These are phyloP conservation scores for Spizaetus ornatus DNA, from an alignment of 2,113 vertebrate genomes.

Conservation along the genomic window DNA sequence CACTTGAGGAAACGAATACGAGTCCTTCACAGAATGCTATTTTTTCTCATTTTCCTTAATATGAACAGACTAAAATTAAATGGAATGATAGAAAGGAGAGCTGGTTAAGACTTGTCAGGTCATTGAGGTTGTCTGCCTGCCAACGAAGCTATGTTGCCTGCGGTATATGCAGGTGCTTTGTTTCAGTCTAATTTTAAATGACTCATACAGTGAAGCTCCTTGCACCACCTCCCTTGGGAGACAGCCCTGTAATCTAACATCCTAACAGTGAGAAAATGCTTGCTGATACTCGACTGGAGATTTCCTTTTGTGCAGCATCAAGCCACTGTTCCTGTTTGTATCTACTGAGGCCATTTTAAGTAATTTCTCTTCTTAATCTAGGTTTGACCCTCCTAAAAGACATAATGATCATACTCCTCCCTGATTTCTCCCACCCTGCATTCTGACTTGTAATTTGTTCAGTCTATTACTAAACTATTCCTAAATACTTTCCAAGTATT, in stretches of 20 bases:
- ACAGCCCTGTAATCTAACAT: neutral
- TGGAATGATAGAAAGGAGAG: neutral
- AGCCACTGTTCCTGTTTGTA: neutral
- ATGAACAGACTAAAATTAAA: conserved; percentile 20
- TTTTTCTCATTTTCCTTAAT: conserved; percentile 32
- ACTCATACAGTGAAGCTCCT: neutral
- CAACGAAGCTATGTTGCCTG: neutral
- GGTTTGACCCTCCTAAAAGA: neutral
- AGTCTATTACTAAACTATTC: neutral
- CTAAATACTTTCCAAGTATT: neutral
- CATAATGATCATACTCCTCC: neutral
- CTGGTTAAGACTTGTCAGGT: conserved; percentile 31
- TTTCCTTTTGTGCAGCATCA: neutral
- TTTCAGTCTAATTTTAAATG: conserved; percentile 48
- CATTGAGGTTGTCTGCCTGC: conserved; percentile 20
- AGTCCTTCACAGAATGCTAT: neutral
- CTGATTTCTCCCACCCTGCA: neutral
- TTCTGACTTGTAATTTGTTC: neutral
- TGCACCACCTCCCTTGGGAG: conserved; percentile 5
- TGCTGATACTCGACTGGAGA: neutral
- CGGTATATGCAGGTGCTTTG: conserved; percentile 41
- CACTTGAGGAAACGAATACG: neutral
- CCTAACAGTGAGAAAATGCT: neutral
- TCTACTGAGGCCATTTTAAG: neutral
- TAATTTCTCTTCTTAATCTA: neutral